Base-by-base conservation (phyloP, 2,797 vertebrate genomes). In the Pempheris klunzingeri region DNA sequence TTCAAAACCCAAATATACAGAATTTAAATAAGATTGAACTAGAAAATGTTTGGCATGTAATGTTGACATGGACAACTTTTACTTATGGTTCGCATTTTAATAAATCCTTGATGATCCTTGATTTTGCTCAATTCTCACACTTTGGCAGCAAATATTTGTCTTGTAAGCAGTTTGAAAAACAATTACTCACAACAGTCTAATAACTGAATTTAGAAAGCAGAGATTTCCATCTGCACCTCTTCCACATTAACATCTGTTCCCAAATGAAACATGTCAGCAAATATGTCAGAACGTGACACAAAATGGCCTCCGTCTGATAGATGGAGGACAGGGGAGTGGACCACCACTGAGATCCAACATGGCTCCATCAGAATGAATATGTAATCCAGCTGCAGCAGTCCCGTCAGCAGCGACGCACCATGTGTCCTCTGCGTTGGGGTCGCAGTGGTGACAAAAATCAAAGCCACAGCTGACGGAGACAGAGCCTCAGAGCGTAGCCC, bases 331-430 rank as follows among this genome's bases (percentile, higher is more conserved):
- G 61, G 63, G 74, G 76, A 86, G 76, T 87, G 92, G 94, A 93
- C 94, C 94, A 95, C 94, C 94, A 95, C 94, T 93, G 94, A 88
- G 95, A 88, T 93, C 89, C 94, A 94, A 92, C 93, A 94, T 93
- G 94, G 92, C 91, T 92, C 90, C 87, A 86, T 90, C 83, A 81
- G 88, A 77, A 83, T 80, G 85, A 87, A 84, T 86, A 70, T 88
- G 84, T 80, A 81, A 92, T 93, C 91, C 92, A 93, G 92, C 91
- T 91, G 92, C 91, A 86, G 89, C 86, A 67, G 83, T 89, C 89
- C 90, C 49, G 80, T 92, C 91, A 92, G 87, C 88, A 73, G 87
- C 74, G 26, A 49, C 78, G 10, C 82, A 26, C 90, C 92, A 91
- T 92, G 89, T 92, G 90, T 89, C 87, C 92, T 90, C 91, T 72